Evolutionary conservation across 1,140 invertebrate genomes (phyloP).

Genomic region (Cephus cinctus): DNA sequence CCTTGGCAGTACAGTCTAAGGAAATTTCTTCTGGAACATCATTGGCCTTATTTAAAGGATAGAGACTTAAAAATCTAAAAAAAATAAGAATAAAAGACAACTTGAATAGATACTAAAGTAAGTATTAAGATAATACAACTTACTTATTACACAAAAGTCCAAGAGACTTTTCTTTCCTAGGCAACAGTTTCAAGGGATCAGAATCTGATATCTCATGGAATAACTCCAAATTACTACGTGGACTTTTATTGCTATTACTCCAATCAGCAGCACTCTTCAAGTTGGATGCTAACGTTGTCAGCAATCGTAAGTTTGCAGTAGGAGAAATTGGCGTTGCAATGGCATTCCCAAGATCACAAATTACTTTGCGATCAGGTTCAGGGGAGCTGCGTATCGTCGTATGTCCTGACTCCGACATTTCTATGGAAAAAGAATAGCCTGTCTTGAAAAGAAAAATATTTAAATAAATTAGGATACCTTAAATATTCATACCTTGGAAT

Average conservation of each 20-base stretch:
- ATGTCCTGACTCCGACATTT: constrained; percentile 16
- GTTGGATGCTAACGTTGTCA: constrained; percentile 57
- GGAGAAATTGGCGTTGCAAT: constrained; percentile 59
- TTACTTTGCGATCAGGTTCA: constrained; percentile 57
- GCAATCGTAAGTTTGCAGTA: constrained; percentile 59
- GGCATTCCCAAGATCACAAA: constrained; percentile 53
- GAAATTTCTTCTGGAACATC: constrained; percentile 53
- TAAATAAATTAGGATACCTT: no score
- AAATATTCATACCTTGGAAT: no score
- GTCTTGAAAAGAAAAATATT: no score
- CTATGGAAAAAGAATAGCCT: no score
- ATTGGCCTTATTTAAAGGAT: constrained; percentile 44
- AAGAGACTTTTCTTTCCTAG: constrained; percentile 60
- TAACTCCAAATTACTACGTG: not conserved
- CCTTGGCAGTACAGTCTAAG: constrained; percentile 58
- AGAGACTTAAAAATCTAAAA: constrained; percentile 59
- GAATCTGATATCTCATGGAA: constrained; percentile 12
- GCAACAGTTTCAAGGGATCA: constrained; percentile 23
- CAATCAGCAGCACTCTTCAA: constrained; percentile 47
- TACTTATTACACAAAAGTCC: constrained; percentile 63
- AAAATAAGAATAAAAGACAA: constrained; percentile 19
- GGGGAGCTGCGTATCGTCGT: no score
- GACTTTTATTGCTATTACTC: not conserved
- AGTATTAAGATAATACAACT: constrained; percentile 14
- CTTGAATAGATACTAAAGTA: not conserved